These are phyloP conservation scores for Furcula furcula DNA, from an alignment of 2,888 invertebrate species.

Conservation along the genomic window DNA sequence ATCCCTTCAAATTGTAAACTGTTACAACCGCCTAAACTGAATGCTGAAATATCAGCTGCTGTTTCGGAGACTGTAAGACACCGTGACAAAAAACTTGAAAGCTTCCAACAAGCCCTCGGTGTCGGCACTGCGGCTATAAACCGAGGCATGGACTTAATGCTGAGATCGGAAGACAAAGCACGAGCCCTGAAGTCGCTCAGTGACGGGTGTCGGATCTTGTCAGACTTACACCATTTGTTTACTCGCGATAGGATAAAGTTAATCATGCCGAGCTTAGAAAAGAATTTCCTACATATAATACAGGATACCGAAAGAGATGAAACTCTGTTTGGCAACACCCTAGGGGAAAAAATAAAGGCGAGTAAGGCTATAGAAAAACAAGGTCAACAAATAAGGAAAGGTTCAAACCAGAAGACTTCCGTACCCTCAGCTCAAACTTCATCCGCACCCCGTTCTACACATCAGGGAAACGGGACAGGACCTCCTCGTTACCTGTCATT, in stretches of 20 bases:
- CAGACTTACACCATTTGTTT: constrained; percentile 10
- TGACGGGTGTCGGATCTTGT: constrained; percentile 16
- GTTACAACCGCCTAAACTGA: constrained; percentile 19
- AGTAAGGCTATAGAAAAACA: constrained; percentile 3
- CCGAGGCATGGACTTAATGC: constrained; percentile 9
- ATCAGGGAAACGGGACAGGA: constrained; percentile 7
- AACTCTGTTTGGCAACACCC: background rate
- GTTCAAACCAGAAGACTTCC: background rate
- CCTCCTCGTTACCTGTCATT: constrained; percentile 20
- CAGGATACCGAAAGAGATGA: constrained; percentile 8
- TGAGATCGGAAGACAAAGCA: constrained; percentile 11
- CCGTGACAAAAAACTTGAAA: constrained; percentile 10
- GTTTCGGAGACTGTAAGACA: constrained; percentile 7
- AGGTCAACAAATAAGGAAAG: constrained; percentile 2
- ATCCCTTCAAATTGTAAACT: constrained; percentile 17
- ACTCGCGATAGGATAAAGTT: constrained; percentile 15
- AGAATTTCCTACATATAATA: constrained; percentile 13
- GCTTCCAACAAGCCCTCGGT: constrained; percentile 10
- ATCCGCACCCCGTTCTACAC: background rate
- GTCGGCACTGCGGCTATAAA: constrained; percentile 13
- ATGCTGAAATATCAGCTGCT: constrained; percentile 16
- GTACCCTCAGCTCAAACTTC: background rate
- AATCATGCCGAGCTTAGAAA: constrained; percentile 16
- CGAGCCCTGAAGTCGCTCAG: constrained; percentile 14
- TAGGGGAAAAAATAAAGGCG: constrained; percentile 4